A percentile compares a stretch with the other conserved stretches of the same genome.
These are phyloP conservation scores for Silurus aristotelis DNA, from an alignment of 2,797 vertebrate species.

Conservation along the genomic window DNA sequence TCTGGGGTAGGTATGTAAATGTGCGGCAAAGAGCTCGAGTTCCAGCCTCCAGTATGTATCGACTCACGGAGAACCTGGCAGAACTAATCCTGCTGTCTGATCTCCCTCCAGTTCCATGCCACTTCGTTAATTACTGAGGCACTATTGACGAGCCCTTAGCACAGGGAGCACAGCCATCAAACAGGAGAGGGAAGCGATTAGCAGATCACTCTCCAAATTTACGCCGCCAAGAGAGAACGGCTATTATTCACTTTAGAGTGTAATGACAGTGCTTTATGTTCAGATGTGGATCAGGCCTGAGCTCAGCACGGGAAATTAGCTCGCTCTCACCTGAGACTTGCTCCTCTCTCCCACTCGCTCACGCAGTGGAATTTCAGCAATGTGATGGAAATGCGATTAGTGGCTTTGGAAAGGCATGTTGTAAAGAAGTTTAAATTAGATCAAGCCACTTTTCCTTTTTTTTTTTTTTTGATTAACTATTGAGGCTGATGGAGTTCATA, in stretches of 20 bases:
- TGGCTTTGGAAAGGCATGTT: conserved; percentile 35
- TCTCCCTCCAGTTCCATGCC: conserved; percentile 62
- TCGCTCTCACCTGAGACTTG: conserved; percentile 46
- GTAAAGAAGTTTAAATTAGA: conserved; percentile 44
- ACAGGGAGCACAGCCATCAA: conserved; percentile 58
- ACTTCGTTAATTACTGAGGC: conserved; percentile 66
- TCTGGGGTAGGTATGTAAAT: conserved; percentile 62
- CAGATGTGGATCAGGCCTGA: conserved; percentile 46
- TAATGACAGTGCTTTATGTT: conserved; percentile 54
- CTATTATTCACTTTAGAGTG: conserved; percentile 57
- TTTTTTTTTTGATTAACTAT: conserved; percentile 32
- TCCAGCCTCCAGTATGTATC: conserved; percentile 56
- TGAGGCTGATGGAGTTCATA: conserved; percentile 21
- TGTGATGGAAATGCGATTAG: conserved; percentile 33
- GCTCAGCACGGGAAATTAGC: conserved; percentile 53
- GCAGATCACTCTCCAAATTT: conserved; percentile 60
- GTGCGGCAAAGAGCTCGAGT: conserved; percentile 43
- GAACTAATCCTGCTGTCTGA: conserved; percentile 65
- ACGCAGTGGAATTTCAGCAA: conserved; percentile 31
- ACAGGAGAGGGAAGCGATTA: conserved; percentile 58
- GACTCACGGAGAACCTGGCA: conserved; percentile 61
- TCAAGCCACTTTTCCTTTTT: not conserved
- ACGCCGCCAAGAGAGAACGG: conserved; percentile 50
- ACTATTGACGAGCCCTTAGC: conserved; percentile 64
- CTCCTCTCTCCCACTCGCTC: conserved; percentile 27